phyloP scores from a whole-genome alignment of 2,888 invertebrate genomes.

The Lobophora halterata region DNA sequence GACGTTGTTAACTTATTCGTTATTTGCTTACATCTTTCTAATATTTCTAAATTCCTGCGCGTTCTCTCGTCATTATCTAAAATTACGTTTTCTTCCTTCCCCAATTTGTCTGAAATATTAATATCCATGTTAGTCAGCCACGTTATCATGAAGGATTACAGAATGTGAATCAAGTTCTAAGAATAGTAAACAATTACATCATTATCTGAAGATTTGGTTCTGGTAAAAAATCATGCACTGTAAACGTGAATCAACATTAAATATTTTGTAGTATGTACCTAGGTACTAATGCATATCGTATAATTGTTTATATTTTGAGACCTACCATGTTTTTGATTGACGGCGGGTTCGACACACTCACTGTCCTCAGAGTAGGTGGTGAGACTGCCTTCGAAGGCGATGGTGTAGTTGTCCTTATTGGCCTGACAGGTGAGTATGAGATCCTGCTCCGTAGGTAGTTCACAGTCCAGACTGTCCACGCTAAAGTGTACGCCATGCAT shows the following conservation, averaged over 20 bases:
- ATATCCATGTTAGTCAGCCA: constrained; percentile 37
- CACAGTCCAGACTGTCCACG: constrained; percentile 95
- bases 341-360: constrained; percentile 82
- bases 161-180: constrained; percentile 34
- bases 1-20: constrained; percentile 84
- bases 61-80: constrained; percentile 78
- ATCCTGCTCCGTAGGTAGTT: constrained; percentile 89
- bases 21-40: constrained; percentile 77
- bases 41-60: constrained; percentile 80
- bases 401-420: constrained; percentile 96
- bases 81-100: constrained; percentile 62
- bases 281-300: not conserved
- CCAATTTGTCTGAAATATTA: constrained; percentile 72
- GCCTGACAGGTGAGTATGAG: constrained; percentile 95
- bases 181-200: constrained; percentile 50
- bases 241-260: constrained; percentile 6
- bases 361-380: constrained; percentile 93
- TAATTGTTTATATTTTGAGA: constrained; percentile 4
- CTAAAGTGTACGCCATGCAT: constrained; percentile 89
- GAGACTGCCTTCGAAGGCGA: constrained; percentile 94
- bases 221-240: constrained; percentile 11
- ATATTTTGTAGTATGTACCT: not conserved
- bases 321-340: constrained; percentile 77
- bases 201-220: constrained; percentile 29
- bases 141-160: constrained; percentile 49